Evolutionary conservation across 2,888 invertebrate species (phyloP).

Genomic region (Chrysomela aeneicollis): DNA sequence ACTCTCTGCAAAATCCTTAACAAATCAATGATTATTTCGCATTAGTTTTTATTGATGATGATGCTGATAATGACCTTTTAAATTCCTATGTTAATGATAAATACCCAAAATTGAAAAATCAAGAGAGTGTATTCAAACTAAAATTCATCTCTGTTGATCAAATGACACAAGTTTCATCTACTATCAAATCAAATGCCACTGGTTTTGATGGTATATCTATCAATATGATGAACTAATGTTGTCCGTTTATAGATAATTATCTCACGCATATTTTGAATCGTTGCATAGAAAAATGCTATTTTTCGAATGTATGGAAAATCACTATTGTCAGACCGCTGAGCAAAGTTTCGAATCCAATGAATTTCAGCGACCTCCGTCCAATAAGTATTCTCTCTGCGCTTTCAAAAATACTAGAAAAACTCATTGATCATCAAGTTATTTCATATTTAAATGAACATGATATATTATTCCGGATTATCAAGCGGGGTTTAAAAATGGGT

Average conservation of each 20-base stretch:
- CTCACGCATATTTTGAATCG: constrained; percentile 10
- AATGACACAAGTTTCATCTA: constrained; percentile 3
- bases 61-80: neutral
- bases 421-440: neutral
- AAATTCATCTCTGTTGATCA: constrained; percentile 7
- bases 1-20: neutral
- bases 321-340: constrained; percentile 9
- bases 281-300: constrained; percentile 17
- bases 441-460: neutral
- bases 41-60: neutral
- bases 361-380: constrained; percentile 17
- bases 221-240: constrained; percentile 13
- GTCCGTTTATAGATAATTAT: constrained; percentile 20
- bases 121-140: constrained; percentile 3
- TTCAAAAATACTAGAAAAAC: neutral
- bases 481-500: neutral
- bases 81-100: neutral
- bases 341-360: constrained; percentile 17
- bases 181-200: constrained; percentile 10
- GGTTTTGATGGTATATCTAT: neutral
- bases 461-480: neutral
- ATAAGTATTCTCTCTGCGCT: constrained; percentile 21
- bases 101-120: constrained; percentile 3
- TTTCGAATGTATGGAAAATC: constrained; percentile 14
- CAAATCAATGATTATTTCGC: neutral